phyloP scores from a whole-genome alignment of 2,888 invertebrate genomes.

The Ophion ellenae region DNA sequence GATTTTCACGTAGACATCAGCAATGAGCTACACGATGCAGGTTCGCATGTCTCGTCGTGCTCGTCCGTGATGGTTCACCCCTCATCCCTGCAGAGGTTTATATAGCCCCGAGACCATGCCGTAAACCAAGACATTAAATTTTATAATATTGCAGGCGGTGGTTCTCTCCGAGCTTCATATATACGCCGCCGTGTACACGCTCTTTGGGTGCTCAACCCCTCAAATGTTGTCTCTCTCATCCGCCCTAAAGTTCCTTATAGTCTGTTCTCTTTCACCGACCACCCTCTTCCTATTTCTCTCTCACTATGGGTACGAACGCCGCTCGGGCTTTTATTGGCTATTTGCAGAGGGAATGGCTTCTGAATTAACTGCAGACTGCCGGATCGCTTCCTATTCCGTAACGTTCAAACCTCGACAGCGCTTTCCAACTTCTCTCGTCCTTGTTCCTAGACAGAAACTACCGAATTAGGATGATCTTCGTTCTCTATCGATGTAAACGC shows the following conservation, averaged over 20 bases:
- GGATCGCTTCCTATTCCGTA: conserved; percentile 77
- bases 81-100: conserved; percentile 72
- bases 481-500: not conserved
- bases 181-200: conserved; percentile 13
- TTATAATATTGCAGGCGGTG: conserved; percentile 82
- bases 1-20: conserved; percentile 81
- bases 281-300: conserved; percentile 9
- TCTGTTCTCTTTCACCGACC: conserved; percentile 12
- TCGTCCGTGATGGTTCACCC: conserved; percentile 9
- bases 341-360: conserved; percentile 83
- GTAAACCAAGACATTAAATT: conserved; percentile 84
- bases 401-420: conserved; percentile 46
- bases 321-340: conserved; percentile 83
- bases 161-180: conserved; percentile 34
- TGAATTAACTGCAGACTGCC: conserved; percentile 83
- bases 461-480: conserved; percentile 30
- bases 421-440: not conserved
- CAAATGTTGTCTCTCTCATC: conserved; percentile 69
- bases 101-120: conserved; percentile 78
- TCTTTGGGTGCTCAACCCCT: conserved; percentile 52
- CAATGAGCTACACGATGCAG: conserved; percentile 24
- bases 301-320: conserved; percentile 49
- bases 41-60: conserved; percentile 72
- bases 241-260: conserved; percentile 16
- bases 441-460: conserved; percentile 41